Conservation (phyloP, 2,797 vertebrate genomes). For the Protosalanx chinensis region DNA sequence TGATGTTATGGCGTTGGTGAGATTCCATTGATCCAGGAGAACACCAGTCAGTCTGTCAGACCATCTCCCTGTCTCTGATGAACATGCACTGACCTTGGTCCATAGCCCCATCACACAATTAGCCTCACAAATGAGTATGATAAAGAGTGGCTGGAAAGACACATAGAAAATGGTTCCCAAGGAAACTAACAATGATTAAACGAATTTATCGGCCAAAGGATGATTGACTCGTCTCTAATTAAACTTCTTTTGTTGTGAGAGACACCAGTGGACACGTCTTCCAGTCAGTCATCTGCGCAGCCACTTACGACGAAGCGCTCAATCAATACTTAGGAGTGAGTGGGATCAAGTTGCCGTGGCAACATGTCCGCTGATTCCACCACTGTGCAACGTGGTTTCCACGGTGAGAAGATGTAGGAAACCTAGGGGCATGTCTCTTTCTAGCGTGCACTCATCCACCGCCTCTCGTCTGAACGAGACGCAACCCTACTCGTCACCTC, state of each 20-base stretch:
- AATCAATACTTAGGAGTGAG: constrained; percentile 38
- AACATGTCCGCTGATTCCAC: constrained; percentile 61
- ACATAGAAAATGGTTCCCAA: not conserved
- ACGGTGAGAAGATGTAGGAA: constrained; percentile 11
- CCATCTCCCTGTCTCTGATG: not conserved
- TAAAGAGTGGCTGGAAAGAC: not conserved
- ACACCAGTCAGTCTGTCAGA: not conserved
- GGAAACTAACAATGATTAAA: constrained; percentile 6
- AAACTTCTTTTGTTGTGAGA: constrained; percentile 1
- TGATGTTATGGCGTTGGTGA: not conserved
- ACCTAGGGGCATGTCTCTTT: constrained; percentile 5
- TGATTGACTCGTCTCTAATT: constrained; percentile 13
- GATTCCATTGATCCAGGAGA: not conserved
- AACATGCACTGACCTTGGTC: not conserved
- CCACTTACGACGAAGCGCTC: constrained; percentile 38
- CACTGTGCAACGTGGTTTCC: constrained; percentile 51
- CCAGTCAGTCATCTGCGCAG: constrained; percentile 33
- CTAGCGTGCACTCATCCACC: constrained; percentile 27
- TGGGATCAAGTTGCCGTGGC: constrained; percentile 69
- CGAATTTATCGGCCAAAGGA: constrained; percentile 5
- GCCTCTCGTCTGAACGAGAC: constrained; percentile 1
- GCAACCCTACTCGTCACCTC: too few relatives aligned
- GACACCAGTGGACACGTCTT: constrained; percentile 11
- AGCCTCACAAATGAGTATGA: not conserved
- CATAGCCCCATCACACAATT: not conserved